Conservation (phyloP, 2,888 invertebrate species). For the Watsonalla cultraria region DNA sequence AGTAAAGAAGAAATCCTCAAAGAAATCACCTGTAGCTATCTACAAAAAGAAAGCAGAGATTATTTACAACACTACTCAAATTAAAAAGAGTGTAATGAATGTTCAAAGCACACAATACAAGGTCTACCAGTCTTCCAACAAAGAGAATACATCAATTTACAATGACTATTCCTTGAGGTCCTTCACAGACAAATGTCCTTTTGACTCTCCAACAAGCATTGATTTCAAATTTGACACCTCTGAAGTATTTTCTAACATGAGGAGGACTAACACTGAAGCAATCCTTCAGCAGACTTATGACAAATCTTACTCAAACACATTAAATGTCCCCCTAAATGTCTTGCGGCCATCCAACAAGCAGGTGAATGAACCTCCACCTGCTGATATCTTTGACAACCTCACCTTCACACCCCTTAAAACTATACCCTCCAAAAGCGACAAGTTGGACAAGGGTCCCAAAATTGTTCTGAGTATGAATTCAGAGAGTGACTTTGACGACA, state of each 20-base stretch:
- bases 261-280: conserved; percentile 31
- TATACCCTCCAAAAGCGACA: conserved; percentile 40
- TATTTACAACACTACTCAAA: conserved; percentile 47
- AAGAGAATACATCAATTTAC: conserved; percentile 43
- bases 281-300: conserved; percentile 57
- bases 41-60: conserved; percentile 58
- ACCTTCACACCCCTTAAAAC: conserved; percentile 64
- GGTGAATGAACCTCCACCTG: conserved; percentile 27
- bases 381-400: conserved; percentile 63
- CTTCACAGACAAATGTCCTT: conserved; percentile 49
- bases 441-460: conserved; percentile 57
- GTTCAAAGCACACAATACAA: conserved; percentile 42
- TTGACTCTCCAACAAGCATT: conserved; percentile 50
- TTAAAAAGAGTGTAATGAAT: conserved; percentile 43
- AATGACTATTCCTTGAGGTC: conserved; percentile 39
- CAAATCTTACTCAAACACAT: conserved; percentile 30
- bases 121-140: conserved; percentile 36
- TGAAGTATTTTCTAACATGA: conserved; percentile 61
- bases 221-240: conserved; percentile 61
- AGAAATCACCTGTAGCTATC: conserved; percentile 58
- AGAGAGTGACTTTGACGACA: conserved; percentile 62
- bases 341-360: conserved; percentile 56
- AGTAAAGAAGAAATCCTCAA: conserved; percentile 53
- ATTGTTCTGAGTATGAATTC: conserved; percentile 59
- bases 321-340: conserved; percentile 35